phyloP scores from a whole-genome alignment of 2,888 invertebrate genomes.

The Rhingia rostrata region DNA sequence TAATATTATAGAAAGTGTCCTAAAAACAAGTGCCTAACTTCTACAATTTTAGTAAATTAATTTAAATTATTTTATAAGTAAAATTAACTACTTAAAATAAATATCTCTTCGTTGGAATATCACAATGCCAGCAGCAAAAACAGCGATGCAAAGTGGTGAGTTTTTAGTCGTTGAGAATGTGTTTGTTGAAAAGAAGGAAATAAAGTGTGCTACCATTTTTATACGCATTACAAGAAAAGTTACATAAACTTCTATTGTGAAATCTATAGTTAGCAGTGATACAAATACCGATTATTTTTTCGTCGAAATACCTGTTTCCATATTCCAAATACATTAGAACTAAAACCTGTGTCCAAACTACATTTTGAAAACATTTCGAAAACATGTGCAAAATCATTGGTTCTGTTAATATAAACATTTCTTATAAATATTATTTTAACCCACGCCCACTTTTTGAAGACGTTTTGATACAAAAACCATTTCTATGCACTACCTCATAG shows the following conservation, averaged over 20 bases:
- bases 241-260: neutral
- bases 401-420: too few relatives aligned
- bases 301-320: neutral
- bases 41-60: slow-evolving; percentile 16
- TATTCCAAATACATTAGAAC: too few relatives aligned
- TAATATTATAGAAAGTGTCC: slow-evolving; percentile 25
- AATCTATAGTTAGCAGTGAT: neutral
- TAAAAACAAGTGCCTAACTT: slow-evolving; percentile 51
- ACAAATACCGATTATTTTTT: neutral
- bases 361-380: too few relatives aligned
- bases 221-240: neutral
- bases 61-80: slow-evolving; percentile 11
- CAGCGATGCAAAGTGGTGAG: slow-evolving; percentile 62
- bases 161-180: neutral
- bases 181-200: neutral
- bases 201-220: too few relatives aligned
- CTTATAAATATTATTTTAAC: too few relatives aligned
- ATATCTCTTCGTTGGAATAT: neutral
- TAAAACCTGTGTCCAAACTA: too few relatives aligned
- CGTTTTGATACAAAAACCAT: too few relatives aligned
- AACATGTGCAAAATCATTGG: too few relatives aligned
- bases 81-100: slow-evolving; percentile 9
- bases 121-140: slow-evolving; percentile 62
- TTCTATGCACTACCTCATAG: too few relatives aligned
- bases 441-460: too few relatives aligned